These are phyloP conservation scores for Gasteruption jaculator DNA, from an alignment of 2,888 invertebrate species.

Conservation along the genomic window DNA sequence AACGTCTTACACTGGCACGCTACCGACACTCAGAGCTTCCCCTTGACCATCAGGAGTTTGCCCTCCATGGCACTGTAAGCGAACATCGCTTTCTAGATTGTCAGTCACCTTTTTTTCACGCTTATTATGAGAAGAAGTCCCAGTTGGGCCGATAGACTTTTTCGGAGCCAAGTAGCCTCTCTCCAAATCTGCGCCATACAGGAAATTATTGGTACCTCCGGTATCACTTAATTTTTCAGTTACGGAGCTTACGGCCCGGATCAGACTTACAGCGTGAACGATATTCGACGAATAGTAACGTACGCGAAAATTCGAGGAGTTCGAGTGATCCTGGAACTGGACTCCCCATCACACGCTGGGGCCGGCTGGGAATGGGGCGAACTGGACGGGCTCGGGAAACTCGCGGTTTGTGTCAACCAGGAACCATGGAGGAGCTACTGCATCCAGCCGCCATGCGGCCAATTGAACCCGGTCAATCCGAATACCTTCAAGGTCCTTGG, in stretches of 20 bases:
- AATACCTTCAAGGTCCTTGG: conserved; percentile 65
- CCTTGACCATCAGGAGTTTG: conserved; percentile 70
- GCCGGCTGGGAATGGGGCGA: conserved; percentile 80
- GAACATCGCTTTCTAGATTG: neutral
- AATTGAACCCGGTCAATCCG: conserved; percentile 74
- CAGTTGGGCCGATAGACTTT: neutral
- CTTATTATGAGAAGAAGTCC: neutral
- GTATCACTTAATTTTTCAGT: conserved; percentile 46
- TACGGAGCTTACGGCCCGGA: conserved; percentile 70
- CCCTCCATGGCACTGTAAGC: conserved; percentile 60
- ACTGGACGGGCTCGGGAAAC: conserved; percentile 58
- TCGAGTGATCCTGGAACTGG: conserved; percentile 81
- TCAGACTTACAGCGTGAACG: conserved; percentile 65
- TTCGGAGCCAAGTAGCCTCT: neutral
- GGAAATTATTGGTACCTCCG: neutral
- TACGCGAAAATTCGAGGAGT: conserved; percentile 80
- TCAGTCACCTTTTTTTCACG: neutral
- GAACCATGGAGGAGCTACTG: conserved; percentile 71
- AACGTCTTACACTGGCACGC: conserved; percentile 93
- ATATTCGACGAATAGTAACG: conserved; percentile 64
- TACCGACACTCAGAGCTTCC: conserved; percentile 90
- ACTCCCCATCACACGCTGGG: conserved; percentile 82
- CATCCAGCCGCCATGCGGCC: conserved; percentile 81
- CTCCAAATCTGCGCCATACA: too few relatives aligned
- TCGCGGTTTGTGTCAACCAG: conserved; percentile 64